These are phyloP conservation scores for Scortum barcoo DNA, from an alignment of 2,113 vertebrate species.

Conservation along the genomic window DNA sequence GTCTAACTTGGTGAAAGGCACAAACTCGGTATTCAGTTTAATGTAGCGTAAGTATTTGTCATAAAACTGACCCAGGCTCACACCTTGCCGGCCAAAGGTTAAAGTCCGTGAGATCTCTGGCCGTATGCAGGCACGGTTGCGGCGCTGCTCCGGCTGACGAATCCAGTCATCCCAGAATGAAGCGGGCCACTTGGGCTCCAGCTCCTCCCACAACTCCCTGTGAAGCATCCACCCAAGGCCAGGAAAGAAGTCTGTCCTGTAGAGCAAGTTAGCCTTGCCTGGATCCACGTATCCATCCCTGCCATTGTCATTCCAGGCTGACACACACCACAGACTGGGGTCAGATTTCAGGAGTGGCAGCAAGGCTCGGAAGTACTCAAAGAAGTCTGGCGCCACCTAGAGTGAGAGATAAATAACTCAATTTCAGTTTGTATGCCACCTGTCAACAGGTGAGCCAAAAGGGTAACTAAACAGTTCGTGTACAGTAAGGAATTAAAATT, in stretches of 20 bases:
- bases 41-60: slow-evolving; percentile 96
- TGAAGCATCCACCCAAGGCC: slow-evolving; percentile 93
- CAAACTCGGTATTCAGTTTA: slow-evolving; percentile 92
- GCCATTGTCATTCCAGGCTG: slow-evolving; percentile 97
- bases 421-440: neutral
- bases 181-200: slow-evolving; percentile 94
- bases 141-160: slow-evolving; percentile 90
- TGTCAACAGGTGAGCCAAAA: neutral
- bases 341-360: slow-evolving; percentile 85
- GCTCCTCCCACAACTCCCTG: slow-evolving; percentile 89
- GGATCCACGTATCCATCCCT: slow-evolving; percentile 89
- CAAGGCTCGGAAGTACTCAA: slow-evolving; percentile 92
- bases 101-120: slow-evolving; percentile 93
- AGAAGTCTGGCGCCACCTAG: slow-evolving; percentile 94
- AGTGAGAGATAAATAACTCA: slow-evolving; percentile 22
- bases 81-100: slow-evolving; percentile 94
- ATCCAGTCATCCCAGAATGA: slow-evolving; percentile 99
- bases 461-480: neutral
- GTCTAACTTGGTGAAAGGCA: slow-evolving; percentile 91
- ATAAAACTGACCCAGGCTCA: slow-evolving; percentile 96
- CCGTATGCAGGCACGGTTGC: slow-evolving; percentile 88
- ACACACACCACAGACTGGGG: slow-evolving; percentile 91
- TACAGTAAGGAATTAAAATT: too few species aligned
- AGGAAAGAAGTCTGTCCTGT: slow-evolving; percentile 96
- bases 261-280: slow-evolving; percentile 81